phyloP scores from a whole-genome alignment of 2,797 vertebrate genomes.

The Malurus leucopterus region DNA sequence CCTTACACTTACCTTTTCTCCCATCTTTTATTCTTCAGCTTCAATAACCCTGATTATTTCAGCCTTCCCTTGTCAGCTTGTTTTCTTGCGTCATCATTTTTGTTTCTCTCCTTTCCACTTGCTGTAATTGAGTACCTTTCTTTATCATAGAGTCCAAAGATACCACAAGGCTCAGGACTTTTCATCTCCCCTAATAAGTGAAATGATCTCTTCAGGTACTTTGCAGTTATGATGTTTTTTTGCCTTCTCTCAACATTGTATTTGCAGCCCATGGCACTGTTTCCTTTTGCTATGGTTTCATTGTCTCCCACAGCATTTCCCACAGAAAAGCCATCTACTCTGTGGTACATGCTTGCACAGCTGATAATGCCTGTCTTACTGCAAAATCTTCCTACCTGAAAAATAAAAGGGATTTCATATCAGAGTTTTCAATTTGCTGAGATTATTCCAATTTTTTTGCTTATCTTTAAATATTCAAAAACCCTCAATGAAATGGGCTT shows the following conservation, averaged over 20 bases:
- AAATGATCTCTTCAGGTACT: neutral
- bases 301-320: neutral
- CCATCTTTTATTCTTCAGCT: neutral
- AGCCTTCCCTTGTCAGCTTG: neutral
- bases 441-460: neutral
- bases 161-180: neutral
- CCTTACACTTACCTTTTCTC: rapidly evolving
- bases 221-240: neutral
- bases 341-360: neutral
- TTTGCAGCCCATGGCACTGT: neutral
- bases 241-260: neutral
- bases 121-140: neutral
- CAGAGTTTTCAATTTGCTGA: neutral
- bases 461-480: neutral
- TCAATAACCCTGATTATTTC: neutral
- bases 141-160: neutral
- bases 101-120: neutral
- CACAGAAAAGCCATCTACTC: neutral
- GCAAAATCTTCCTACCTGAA: neutral
- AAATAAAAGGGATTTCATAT: neutral
- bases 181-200: neutral
- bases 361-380: neutral
- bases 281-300: neutral
- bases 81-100: neutral
- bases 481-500: neutral